Percentiles rank a stretch among this genome's conserved stretches.
Evolutionary conservation across 2,113 vertebrate species (phyloP).

Genomic region (Lipophrys pholis): DNA sequence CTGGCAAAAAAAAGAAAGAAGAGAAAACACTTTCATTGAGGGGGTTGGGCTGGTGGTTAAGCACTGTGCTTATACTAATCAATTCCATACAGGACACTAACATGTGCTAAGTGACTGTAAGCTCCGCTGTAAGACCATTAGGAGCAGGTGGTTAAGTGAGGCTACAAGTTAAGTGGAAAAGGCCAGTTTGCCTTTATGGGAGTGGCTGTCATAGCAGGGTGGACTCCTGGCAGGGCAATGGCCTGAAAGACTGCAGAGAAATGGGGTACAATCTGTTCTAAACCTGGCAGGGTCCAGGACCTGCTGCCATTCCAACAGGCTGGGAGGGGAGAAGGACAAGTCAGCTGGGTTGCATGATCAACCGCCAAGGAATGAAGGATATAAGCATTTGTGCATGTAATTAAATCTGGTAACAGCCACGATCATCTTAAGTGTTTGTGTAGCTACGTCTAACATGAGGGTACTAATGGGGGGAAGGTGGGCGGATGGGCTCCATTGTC

Average conservation of each 20-base stretch:
- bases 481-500: constrained; percentile 59
- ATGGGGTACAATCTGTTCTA: constrained; percentile 62
- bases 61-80: constrained; percentile 43
- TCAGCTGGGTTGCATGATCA: constrained; percentile 14
- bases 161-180: constrained; percentile 49
- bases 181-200: constrained; percentile 50
- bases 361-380: background rate
- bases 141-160: constrained; percentile 64
- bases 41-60: background rate
- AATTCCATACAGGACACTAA: constrained; percentile 52
- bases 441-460: constrained; percentile 15
- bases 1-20: too few species aligned
- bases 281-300: constrained; percentile 25
- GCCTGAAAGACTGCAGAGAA: constrained; percentile 38
- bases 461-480: constrained; percentile 27
- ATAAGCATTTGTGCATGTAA: background rate
- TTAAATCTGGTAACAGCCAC: background rate
- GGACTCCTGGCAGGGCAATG: constrained; percentile 23
- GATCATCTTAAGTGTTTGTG: constrained; percentile 10
- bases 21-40: constrained; percentile 24
- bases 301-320: constrained; percentile 13
- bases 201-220: constrained; percentile 26
- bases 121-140: constrained; percentile 51
- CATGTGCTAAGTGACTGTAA: constrained; percentile 61
- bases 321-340: background rate